Conservation (phyloP, 2,113 vertebrate genomes). For the Gadus chalcogrammus region DNA sequence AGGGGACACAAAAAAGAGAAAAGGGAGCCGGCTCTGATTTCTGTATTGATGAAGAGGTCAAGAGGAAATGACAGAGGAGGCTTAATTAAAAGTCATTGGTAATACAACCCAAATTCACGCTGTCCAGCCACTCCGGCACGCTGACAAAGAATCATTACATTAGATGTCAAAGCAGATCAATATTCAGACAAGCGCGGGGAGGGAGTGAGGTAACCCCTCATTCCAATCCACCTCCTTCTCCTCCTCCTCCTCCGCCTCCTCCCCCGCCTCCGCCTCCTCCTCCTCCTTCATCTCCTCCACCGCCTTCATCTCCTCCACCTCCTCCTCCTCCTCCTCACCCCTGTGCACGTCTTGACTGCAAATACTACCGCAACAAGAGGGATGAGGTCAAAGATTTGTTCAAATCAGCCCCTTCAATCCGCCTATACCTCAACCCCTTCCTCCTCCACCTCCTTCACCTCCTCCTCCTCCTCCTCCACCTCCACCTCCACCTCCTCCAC, state of each 20-base stretch:
- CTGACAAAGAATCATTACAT: constrained; percentile 73
- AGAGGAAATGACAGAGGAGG: constrained; percentile 46
- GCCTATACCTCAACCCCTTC: too few species aligned
- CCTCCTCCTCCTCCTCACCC: constrained; percentile 47
- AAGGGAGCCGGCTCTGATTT: constrained; percentile 29
- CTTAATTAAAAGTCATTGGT: constrained; percentile 69
- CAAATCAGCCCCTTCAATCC: constrained; percentile 63
- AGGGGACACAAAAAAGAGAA: constrained; percentile 2
- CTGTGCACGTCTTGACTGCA: constrained; percentile 52
- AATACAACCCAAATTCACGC: constrained; percentile 57
- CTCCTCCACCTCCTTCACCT: too few species aligned
- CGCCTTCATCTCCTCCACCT: constrained; percentile 29
- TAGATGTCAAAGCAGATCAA: constrained; percentile 73
- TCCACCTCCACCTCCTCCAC: neutral
- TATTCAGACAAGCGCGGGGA: constrained; percentile 66
- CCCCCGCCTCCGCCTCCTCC: constrained; percentile 22
- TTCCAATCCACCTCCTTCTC: constrained; percentile 36
- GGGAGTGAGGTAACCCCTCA: too few species aligned
- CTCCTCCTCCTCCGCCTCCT: constrained; percentile 36
- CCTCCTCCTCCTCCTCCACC: too few species aligned
- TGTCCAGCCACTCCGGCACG: constrained; percentile 61
- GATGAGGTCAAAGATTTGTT: constrained; percentile 68
- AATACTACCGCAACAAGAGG: constrained; percentile 64
- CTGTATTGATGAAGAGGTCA: constrained; percentile 55
- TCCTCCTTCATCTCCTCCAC: constrained; percentile 34